Conservation (phyloP, 2,113 vertebrate species). For the Tor tambroides region DNA sequence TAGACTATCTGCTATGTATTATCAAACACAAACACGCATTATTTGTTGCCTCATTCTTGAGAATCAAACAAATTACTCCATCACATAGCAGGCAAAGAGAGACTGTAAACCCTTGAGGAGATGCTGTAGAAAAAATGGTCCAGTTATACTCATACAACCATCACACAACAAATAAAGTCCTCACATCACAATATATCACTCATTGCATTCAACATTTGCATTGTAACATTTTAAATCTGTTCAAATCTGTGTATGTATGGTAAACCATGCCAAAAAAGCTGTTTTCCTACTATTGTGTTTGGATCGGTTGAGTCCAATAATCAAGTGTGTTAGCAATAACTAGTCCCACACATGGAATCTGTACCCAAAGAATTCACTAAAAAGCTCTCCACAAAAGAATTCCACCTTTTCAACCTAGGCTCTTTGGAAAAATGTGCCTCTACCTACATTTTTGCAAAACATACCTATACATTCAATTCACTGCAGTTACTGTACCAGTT, state of each 20-base stretch:
- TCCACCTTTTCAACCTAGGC: no score
- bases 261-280: neutral
- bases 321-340: neutral
- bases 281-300: neutral
- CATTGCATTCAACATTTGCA: neutral
- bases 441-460: neutral
- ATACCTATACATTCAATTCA: neutral
- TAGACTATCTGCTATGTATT: slow-evolving; percentile 7
- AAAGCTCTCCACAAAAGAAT: no score
- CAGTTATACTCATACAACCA: neutral
- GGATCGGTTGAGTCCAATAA: neutral
- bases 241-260: neutral
- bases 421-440: no score
- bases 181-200: neutral
- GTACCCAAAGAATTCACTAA: neutral
- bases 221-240: neutral
- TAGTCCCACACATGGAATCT: neutral
- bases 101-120: neutral
- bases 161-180: neutral
- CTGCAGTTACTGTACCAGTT: no score
- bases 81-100: neutral
- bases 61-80: slow-evolving; percentile 18
- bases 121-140: neutral
- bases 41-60: slow-evolving; percentile 19
- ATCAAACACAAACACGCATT: slow-evolving; percentile 27